A percentile compares a stretch with the other conserved stretches of the same genome.
phyloP scores from a whole-genome alignment of 2,888 invertebrate species.

The Papilio elwesi region DNA sequence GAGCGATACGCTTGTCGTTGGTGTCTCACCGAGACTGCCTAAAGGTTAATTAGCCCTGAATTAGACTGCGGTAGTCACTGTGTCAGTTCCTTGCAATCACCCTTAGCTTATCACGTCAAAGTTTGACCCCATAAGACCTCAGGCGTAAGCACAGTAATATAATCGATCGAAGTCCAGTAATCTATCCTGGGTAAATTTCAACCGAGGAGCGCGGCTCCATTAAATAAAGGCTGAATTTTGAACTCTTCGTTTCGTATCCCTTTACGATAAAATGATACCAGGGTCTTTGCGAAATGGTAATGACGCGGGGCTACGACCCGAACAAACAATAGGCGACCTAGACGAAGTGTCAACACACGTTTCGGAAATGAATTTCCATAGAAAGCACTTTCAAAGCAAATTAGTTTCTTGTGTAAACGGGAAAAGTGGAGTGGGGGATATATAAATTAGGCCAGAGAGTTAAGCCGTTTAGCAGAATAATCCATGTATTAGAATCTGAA shows the following conservation, averaged over 20 bases:
- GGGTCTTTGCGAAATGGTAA: constrained; percentile 50
- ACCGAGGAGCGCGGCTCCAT: too few relatives aligned
- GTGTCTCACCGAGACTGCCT: constrained; percentile 57
- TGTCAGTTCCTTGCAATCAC: constrained; percentile 44
- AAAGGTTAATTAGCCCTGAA: constrained; percentile 72
- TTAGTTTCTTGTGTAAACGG: constrained; percentile 52
- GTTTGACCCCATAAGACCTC: neutral
- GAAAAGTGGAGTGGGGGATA: constrained; percentile 57
- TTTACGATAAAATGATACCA: constrained; percentile 1
- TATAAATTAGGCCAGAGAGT: constrained; percentile 62
- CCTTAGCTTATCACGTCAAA: constrained; percentile 50
- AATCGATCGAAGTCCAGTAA: too few relatives aligned
- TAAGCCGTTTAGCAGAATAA: constrained; percentile 65
- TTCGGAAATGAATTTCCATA: constrained; percentile 59
- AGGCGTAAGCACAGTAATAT: neutral
- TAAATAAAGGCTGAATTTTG: neutral
- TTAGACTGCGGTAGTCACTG: constrained; percentile 62
- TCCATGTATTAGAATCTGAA: constrained; percentile 65
- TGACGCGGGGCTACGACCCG: constrained; percentile 17
- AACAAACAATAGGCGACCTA: constrained; percentile 56
- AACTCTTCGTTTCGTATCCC: constrained; percentile 18
- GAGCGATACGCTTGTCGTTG: constrained; percentile 76
- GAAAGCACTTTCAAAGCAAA: constrained; percentile 55
- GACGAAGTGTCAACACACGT: constrained; percentile 60
- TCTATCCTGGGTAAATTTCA: too few relatives aligned